Conservation (phyloP, 2,113 vertebrate genomes). For the Upupa epops region DNA sequence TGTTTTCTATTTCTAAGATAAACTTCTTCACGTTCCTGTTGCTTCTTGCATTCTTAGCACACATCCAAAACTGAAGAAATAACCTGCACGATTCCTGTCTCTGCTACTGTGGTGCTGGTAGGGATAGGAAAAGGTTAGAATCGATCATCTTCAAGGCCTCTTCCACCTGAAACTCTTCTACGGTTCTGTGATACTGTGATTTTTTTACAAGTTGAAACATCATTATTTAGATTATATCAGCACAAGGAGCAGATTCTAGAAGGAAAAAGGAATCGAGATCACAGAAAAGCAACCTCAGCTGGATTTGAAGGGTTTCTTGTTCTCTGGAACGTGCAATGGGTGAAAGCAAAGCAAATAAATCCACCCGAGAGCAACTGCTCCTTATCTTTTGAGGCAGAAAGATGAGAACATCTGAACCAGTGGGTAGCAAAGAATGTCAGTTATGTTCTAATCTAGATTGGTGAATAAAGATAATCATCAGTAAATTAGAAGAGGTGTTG, state of each 20-base stretch:
- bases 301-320: background rate
- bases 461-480: slow-evolving; percentile 58
- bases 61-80: background rate
- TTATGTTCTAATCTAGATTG: slow-evolving; percentile 46
- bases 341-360: background rate
- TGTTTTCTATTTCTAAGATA: background rate
- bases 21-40: fast-evolving
- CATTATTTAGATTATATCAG: background rate
- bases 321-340: background rate
- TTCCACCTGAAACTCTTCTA: no score
- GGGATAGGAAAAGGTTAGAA: no score
- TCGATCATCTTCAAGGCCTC: no score
- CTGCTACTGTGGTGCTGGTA: background rate
- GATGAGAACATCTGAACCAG: slow-evolving; percentile 12
- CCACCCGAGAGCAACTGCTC: background rate
- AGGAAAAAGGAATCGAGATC: background rate
- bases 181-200: no score
- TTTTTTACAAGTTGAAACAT: background rate
- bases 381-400: slow-evolving; percentile 7
- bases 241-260: background rate
- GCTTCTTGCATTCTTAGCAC: background rate
- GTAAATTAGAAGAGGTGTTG: slow-evolving; percentile 58
- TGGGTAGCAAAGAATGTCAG: slow-evolving; percentile 48
- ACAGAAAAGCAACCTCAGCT: background rate
- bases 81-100: background rate